Conservation (phyloP, 2,888 invertebrate genomes). For the Agrochola litura region DNA sequence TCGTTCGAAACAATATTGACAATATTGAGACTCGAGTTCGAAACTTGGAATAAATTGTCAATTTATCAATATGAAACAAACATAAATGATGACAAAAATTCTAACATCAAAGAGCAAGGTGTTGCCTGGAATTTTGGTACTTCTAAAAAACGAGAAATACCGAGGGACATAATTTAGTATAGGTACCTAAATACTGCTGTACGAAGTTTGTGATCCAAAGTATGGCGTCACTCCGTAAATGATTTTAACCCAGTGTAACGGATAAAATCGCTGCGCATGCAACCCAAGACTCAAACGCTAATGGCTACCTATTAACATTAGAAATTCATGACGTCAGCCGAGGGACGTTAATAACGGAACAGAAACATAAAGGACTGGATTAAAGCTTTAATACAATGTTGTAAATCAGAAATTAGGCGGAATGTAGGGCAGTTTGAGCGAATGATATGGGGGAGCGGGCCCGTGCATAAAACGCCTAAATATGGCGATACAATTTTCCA, state of each 20-base stretch:
- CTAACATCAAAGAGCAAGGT: background rate
- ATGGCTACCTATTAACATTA: slow-evolving; percentile 35
- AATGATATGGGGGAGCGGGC: slow-evolving; percentile 3
- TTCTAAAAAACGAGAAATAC: background rate
- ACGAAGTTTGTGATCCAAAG: slow-evolving; percentile 3
- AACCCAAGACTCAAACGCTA: slow-evolving; percentile 31
- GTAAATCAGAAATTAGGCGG: slow-evolving; percentile 37
- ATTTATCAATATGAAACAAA: background rate
- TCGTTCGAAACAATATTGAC: slow-evolving; percentile 23
- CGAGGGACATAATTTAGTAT: background rate
- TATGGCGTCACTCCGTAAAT: slow-evolving; percentile 6
- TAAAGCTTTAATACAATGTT: slow-evolving; percentile 19
- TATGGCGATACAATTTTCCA: slow-evolving; percentile 71
- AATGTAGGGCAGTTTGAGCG: slow-evolving; percentile 14
- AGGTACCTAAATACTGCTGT: background rate
- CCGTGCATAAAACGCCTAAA: slow-evolving; percentile 24
- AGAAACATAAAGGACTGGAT: slow-evolving; percentile 16
- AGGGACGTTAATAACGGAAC: slow-evolving; percentile 14
- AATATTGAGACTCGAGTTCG: slow-evolving; percentile 24
- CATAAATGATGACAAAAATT: background rate
- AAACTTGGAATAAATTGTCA: slow-evolving; percentile 24
- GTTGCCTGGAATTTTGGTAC: background rate
- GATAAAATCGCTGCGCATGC: slow-evolving; percentile 42
- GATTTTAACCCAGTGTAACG: slow-evolving; percentile 4
- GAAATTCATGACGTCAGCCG: slow-evolving; percentile 25